These are phyloP conservation scores for Daboia siamensis DNA, from an alignment of 2,113 vertebrate species.

Conservation along the genomic window DNA sequence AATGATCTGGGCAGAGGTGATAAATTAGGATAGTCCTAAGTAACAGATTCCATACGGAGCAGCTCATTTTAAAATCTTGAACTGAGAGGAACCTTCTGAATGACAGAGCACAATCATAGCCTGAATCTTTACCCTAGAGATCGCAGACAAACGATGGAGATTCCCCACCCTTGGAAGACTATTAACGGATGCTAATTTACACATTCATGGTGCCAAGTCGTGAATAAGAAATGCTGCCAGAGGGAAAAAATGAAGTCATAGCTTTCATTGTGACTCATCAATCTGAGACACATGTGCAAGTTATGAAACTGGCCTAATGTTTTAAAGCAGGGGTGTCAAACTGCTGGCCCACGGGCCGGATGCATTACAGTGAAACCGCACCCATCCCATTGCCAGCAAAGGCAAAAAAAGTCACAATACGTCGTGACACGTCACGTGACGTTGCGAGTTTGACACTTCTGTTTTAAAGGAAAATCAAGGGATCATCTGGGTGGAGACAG, in stretches of 20 bases:
- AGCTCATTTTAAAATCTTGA: not conserved
- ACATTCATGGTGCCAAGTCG: not conserved
- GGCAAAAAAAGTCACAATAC: no score
- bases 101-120: not conserved
- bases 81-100: not conserved
- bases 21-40: not conserved
- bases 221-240: not conserved
- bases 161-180: not conserved
- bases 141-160: not conserved
- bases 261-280: not conserved
- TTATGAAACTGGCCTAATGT: not conserved
- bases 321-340: not conserved
- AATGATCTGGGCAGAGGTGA: not conserved
- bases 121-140: not conserved
- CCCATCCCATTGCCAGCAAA: no score
- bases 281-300: not conserved
- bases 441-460: no score
- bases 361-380: no score
- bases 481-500: not conserved
- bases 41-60: not conserved
- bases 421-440: no score
- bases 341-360: no score
- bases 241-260: not conserved
- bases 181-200: not conserved
- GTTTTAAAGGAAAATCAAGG: not conserved